These are phyloP conservation scores for Asbolus verrucosus DNA, from an alignment of 1,140 invertebrate species.

Conservation along the genomic window DNA sequence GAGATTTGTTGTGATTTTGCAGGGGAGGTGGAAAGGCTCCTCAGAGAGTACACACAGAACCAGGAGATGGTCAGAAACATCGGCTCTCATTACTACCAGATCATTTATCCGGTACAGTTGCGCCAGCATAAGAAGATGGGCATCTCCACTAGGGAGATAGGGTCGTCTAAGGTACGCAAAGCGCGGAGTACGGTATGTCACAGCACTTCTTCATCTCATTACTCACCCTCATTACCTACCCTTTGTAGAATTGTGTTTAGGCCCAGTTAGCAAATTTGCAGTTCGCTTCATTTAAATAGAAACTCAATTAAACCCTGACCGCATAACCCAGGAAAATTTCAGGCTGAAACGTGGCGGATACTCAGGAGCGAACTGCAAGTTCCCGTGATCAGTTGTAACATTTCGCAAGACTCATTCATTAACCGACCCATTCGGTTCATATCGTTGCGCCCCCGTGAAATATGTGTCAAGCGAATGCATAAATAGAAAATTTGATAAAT, in stretches of 20 bases:
- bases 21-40: constrained; percentile 90
- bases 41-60: constrained; percentile 90
- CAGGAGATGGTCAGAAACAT: constrained; percentile 91
- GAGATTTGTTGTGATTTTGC: constrained; percentile 62
- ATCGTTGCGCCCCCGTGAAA: not conserved
- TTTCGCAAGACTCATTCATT: too few species aligned
- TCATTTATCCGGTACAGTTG: constrained; percentile 94
- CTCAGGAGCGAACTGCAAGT: not conserved
- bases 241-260: not conserved
- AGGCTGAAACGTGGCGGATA: too few species aligned
- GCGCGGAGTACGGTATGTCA: constrained; percentile 66
- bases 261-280: not conserved
- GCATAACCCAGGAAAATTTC: too few species aligned
- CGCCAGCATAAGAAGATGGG: constrained; percentile 95
- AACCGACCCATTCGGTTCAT: too few species aligned
- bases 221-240: constrained; percentile 22
- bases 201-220: constrained; percentile 62
- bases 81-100: constrained; percentile 90
- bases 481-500: constrained; percentile 26
- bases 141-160: constrained; percentile 89
- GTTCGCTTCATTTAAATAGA: too few species aligned
- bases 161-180: constrained; percentile 81
- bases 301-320: too few species aligned
- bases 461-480: constrained; percentile 10
- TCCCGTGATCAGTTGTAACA: not conserved